Evolutionary conservation across 2,113 vertebrate species (phyloP).

Genomic region (Oncorhynchus kisutch): DNA sequence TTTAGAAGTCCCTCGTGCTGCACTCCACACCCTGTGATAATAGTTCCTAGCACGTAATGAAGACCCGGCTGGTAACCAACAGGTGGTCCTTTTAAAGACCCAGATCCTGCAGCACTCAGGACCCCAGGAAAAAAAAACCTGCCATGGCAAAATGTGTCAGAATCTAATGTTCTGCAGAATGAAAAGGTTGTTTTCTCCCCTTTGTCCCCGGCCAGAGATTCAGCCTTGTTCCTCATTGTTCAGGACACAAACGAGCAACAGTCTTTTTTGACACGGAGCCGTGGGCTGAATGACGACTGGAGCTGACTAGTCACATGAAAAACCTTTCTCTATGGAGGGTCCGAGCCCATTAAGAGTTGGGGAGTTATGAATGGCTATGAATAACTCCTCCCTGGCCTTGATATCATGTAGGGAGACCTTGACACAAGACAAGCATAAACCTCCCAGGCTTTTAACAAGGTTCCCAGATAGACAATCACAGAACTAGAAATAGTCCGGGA

Average conservation of each 20-base stretch:
- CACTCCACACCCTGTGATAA: conserved; percentile 74
- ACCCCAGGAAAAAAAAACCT: conserved; percentile 73
- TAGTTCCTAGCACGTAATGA: conserved; percentile 89
- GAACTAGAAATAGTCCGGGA: conserved; percentile 59
- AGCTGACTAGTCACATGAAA: conserved; percentile 94
- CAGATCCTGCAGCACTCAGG: conserved; percentile 89
- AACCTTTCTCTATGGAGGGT: conserved; percentile 88
- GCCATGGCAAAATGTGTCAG: conserved; percentile 91
- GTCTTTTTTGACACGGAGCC: conserved; percentile 99
- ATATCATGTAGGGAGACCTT: conserved; percentile 63
- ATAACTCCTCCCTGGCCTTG: conserved; percentile 63
- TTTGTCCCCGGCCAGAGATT: conserved; percentile 97
- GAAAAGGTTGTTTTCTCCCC: conserved; percentile 98
- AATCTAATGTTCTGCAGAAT: conserved; percentile 99
- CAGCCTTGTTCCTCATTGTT: conserved; percentile 97
- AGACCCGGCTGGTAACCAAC: conserved; percentile 90
- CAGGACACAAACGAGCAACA: conserved; percentile 95
- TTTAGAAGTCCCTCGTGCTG: conserved; percentile 70
- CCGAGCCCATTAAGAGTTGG: conserved; percentile 89
- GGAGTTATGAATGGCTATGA: conserved; percentile 83
- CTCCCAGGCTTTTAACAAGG: conserved; percentile 63
- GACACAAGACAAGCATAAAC: conserved; percentile 57
- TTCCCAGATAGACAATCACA: conserved; percentile 62
- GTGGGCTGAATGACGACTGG: conserved; percentile 96
- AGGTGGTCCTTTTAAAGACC: conserved; percentile 98